Conservation (phyloP, 2,797 vertebrate species). For the Etheostoma nigrum region DNA sequence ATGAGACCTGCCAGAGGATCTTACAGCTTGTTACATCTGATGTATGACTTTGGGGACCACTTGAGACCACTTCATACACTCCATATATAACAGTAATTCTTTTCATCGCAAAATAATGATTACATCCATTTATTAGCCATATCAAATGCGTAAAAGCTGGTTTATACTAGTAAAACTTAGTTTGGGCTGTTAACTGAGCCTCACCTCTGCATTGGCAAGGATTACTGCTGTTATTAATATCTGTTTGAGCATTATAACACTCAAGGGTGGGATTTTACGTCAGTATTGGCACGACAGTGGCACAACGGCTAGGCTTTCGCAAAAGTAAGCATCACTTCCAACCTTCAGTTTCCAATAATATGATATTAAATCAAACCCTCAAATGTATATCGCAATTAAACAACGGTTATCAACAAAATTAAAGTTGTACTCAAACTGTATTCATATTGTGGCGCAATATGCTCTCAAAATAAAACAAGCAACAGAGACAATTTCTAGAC, state of each 20-base stretch:
- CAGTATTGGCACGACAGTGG: too few species aligned
- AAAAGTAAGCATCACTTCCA: too few species aligned
- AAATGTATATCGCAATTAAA: too few species aligned
- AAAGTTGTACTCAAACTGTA: too few species aligned
- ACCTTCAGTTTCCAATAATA: too few species aligned
- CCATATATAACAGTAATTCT: conserved; percentile 19
- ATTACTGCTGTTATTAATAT: background rate
- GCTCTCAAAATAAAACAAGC: too few species aligned
- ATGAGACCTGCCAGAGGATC: conserved; percentile 54
- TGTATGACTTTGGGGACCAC: conserved; percentile 41
- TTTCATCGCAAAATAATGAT: conserved; percentile 26
- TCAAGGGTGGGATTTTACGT: too few species aligned
- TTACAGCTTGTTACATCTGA: conserved; percentile 67
- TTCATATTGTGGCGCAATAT: too few species aligned
- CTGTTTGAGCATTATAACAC: background rate
- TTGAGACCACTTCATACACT: conserved; percentile 21
- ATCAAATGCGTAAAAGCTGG: conserved; percentile 17
- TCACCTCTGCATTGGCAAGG: background rate
- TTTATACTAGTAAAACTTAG: background rate
- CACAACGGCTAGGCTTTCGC: too few species aligned
- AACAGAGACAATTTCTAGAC: too few species aligned
- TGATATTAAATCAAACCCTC: too few species aligned
- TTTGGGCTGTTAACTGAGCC: background rate
- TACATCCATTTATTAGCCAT: conserved; percentile 14
- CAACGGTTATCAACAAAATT: too few species aligned